Conservation (phyloP, 2,113 vertebrate species). For the Pelodiscus sinensis region DNA sequence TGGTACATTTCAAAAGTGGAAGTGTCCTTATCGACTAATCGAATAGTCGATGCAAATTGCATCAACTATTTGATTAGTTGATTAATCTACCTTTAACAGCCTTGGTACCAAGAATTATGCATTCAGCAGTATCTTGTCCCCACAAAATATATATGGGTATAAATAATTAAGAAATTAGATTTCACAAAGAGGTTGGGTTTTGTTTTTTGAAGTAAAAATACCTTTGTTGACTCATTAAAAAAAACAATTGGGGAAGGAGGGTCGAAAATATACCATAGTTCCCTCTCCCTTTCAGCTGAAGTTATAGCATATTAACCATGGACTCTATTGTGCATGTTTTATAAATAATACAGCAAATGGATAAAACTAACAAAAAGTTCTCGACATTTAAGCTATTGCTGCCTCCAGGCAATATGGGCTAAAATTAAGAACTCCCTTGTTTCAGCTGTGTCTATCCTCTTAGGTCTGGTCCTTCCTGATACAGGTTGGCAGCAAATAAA, state of each 20-base stretch:
- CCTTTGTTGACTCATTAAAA: neutral
- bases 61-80: no score
- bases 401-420: neutral
- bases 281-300: neutral
- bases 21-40: no score
- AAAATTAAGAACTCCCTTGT: neutral
- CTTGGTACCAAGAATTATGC: neutral
- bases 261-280: neutral
- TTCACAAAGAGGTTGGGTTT: neutral
- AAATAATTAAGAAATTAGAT: neutral
- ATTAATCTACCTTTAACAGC: no score
- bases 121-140: neutral
- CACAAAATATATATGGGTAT: neutral
- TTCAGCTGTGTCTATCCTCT: fast-evolving
- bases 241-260: neutral
- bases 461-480: neutral
- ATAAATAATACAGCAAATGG: slow-evolving; percentile 11
- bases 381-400: neutral
- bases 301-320: neutral
- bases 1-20: no score
- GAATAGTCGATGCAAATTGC: no score
- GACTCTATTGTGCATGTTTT: neutral
- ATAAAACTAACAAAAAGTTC: neutral
- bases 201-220: neutral
- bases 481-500: neutral